Evolutionary conservation across 2,113 vertebrate species (phyloP).

Genomic region (Phainopepla nitens): DNA sequence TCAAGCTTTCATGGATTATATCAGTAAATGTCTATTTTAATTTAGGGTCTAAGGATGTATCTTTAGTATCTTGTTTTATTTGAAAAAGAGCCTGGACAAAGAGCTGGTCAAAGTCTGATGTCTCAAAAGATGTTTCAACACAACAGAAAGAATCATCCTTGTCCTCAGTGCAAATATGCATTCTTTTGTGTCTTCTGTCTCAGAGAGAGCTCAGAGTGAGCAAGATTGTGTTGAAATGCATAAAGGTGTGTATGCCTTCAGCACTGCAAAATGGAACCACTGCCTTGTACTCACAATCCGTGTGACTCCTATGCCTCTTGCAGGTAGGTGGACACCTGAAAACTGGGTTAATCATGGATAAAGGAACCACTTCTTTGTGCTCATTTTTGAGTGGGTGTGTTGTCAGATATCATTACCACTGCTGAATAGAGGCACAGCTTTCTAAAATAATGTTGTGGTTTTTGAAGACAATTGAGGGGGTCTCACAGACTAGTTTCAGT

Average conservation of each 20-base stretch:
- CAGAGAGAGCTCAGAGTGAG: neutral
- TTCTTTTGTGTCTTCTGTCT: neutral
- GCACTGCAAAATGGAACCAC: neutral
- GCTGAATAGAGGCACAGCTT: neutral
- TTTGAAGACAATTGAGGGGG: neutral
- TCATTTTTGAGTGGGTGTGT: neutral
- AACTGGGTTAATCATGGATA: neutral
- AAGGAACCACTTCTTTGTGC: neutral
- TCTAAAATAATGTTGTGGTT: neutral
- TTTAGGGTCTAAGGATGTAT: neutral
- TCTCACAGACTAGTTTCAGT: neutral
- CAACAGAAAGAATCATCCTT: neutral
- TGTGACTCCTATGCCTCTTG: neutral
- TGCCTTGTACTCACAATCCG: neutral
- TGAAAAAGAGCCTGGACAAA: neutral
- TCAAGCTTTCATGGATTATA: neutral
- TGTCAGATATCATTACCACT: neutral
- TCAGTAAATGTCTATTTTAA: neutral
- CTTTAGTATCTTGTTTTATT: neutral
- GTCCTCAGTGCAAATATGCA: fast-evolving
- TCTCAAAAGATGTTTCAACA: neutral
- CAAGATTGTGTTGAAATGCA: neutral
- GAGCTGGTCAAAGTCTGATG: neutral
- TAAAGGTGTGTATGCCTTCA: neutral
- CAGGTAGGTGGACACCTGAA: neutral